Evolutionary conservation across 2,797 vertebrate species (phyloP).

Genomic region (Hippocampus kuda): DNA sequence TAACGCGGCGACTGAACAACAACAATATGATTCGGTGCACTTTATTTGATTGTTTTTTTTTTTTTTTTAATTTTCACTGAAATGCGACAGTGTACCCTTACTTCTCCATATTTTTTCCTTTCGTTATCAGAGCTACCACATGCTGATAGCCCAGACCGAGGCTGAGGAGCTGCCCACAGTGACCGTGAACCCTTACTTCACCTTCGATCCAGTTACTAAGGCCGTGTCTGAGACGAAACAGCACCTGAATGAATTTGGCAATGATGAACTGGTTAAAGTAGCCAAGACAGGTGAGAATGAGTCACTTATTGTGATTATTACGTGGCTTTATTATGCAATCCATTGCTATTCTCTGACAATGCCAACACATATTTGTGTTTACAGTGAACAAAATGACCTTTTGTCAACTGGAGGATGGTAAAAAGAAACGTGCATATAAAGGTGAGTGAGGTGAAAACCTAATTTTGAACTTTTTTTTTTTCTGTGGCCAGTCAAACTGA

Average conservation of each 20-base stretch:
- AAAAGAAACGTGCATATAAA: slow-evolving; percentile 58
- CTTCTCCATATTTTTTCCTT: not conserved
- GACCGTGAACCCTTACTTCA: slow-evolving; percentile 71
- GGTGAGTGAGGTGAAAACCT: slow-evolving; percentile 45
- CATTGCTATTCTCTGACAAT: not conserved
- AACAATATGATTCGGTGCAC: not conserved
- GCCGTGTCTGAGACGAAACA: slow-evolving; percentile 73
- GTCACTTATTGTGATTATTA: not conserved
- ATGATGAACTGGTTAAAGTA: slow-evolving; percentile 71
- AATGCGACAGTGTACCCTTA: not conserved
- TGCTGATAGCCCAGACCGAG: slow-evolving; percentile 72
- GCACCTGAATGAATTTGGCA: slow-evolving; percentile 70
- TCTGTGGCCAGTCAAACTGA: not conserved
- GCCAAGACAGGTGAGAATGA: slow-evolving; percentile 59
- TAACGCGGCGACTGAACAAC: slow-evolving; percentile 14
- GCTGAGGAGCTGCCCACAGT: slow-evolving; percentile 71
- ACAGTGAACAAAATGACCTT: slow-evolving; percentile 76
- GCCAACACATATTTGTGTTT: not conserved
- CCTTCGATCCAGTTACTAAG: slow-evolving; percentile 67
- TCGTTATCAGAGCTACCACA: slow-evolving; percentile 63
- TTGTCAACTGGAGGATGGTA: slow-evolving; percentile 70
- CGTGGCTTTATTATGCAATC: not conserved
- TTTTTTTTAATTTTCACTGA: not conserved
- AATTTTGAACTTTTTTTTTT: not conserved
- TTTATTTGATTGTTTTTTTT: not conserved